Evolutionary conservation across 1,140 invertebrate genomes (phyloP).

Genomic region (Trypoxylus dichotomus): DNA sequence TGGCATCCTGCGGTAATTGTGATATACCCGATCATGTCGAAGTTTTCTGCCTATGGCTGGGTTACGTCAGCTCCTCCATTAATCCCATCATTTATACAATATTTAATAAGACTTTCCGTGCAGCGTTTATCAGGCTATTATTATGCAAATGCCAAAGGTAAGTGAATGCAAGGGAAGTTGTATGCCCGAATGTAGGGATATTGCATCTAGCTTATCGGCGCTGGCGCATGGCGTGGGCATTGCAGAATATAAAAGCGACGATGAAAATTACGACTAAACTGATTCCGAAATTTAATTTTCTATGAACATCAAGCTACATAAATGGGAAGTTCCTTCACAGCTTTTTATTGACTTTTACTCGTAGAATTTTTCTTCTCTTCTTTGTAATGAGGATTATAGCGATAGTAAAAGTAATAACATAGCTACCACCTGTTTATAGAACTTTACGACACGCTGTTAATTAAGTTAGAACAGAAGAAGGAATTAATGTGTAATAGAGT

Average conservation of each 20-base stretch:
- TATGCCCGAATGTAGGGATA: not conserved
- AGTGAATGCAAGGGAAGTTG: slow-evolving; percentile 36
- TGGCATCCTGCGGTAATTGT: slow-evolving; percentile 73
- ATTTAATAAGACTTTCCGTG: slow-evolving; percentile 84
- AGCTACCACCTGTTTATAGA: not conserved
- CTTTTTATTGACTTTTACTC: not conserved
- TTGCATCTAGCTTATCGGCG: not conserved
- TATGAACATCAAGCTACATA: not conserved
- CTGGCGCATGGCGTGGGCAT: not conserved
- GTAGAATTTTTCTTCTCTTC: not conserved
- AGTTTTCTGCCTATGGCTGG: slow-evolving; percentile 81
- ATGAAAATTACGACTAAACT: not conserved
- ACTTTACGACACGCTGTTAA: no score
- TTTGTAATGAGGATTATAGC: not conserved
- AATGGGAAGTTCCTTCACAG: not conserved
- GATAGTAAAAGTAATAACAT: not conserved
- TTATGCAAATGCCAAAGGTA: slow-evolving; percentile 76
- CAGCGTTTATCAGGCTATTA: slow-evolving; percentile 78
- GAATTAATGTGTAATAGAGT: no score
- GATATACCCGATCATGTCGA: slow-evolving; percentile 72
- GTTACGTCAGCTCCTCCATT: slow-evolving; percentile 85
- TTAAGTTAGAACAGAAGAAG: no score
- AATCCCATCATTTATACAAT: slow-evolving; percentile 87
- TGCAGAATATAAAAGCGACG: not conserved
- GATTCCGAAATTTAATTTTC: slow-evolving; percentile 2